Evolutionary conservation across 2,113 vertebrate species (phyloP), one percentile per base, ranked within the genome.

Genomic region (Rousettus leschenaultii): DNA sequence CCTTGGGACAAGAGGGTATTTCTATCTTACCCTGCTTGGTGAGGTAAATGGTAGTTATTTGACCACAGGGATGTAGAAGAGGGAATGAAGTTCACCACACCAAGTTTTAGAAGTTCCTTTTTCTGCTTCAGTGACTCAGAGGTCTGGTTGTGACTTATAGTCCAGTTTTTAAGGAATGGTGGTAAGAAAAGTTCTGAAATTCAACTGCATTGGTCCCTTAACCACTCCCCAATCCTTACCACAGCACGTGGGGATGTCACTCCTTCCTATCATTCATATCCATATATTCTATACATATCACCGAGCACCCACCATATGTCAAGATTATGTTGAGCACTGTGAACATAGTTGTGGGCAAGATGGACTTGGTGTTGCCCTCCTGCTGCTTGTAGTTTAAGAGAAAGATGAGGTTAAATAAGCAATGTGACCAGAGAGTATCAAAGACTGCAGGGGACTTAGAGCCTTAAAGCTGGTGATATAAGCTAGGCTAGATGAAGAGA

Each of bases 361-460:
- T 0, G 16, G 57, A 19, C 38, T n/a, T 38, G n/a, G 19, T 33
- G 75, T 65, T 66, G 7, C 10, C 13, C 13, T 75, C 51, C 30
- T 63, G 38, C 30, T 75, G 68, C 68, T 83, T 78, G 15, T 7
- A 55, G 78, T 51, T 91, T 53, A 91, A 70, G 75, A 88, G 73
- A 65, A 89, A 92, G 74, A 77, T 28, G 33, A 21, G 73, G 21
- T 86, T 53, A 71, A 87, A 13, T 15, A 61, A 33, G 12, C 74
- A 30, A 82, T 30, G 5, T 21, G 92, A 83, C 48, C 48, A 86
- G 77, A 94, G 53, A 74, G 35, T 38, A n/a, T 68, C 33, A 21
- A 57, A 68, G 78, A 19, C 8, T 33, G 40, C 11, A 21, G 70
- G 21, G 22, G 28, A 38, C 45, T 28, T 70, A 35, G 19, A 40